phyloP scores from a whole-genome alignment of 2,888 invertebrate species.

The Drosophila mulleri region DNA sequence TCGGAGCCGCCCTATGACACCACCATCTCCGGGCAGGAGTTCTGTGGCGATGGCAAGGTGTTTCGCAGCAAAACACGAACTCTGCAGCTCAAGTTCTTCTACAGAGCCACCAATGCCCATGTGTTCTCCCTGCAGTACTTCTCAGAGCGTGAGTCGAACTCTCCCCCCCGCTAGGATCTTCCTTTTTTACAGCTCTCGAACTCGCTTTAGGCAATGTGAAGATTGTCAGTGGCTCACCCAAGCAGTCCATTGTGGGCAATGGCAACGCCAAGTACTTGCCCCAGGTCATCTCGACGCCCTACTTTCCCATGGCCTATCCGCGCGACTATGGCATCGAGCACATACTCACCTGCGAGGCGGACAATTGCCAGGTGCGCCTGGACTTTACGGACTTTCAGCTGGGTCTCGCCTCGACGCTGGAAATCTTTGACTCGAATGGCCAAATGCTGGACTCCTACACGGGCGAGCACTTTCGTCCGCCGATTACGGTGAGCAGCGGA shows the following conservation, averaged over 20 bases:
- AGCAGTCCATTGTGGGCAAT: slow-evolving; percentile 78
- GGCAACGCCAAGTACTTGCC: slow-evolving; percentile 83
- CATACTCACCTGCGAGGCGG: slow-evolving; percentile 87
- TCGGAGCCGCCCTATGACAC: slow-evolving; percentile 89
- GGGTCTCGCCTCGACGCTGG: slow-evolving; percentile 88
- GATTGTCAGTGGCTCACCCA: slow-evolving; percentile 86
- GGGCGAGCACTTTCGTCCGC: slow-evolving; percentile 89
- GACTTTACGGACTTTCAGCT: slow-evolving; percentile 90
- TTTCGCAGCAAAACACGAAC: slow-evolving; percentile 88
- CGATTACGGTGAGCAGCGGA: slow-evolving; percentile 88
- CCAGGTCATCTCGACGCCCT: slow-evolving; percentile 88
- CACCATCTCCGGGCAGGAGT: slow-evolving; percentile 87
- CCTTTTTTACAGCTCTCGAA: not conserved
- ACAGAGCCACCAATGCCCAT: slow-evolving; percentile 87
- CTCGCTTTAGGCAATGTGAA: slow-evolving; percentile 86
- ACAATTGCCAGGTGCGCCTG: slow-evolving; percentile 87
- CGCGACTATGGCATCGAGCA: slow-evolving; percentile 89
- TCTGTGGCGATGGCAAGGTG: slow-evolving; percentile 86
- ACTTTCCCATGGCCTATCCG: slow-evolving; percentile 89
- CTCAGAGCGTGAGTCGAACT: slow-evolving; percentile 86
- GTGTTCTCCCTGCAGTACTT: slow-evolving; percentile 88
- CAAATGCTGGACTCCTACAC: slow-evolving; percentile 88
- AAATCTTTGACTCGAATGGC: slow-evolving; percentile 90
- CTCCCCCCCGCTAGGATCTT: not conserved
- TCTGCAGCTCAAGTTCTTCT: slow-evolving; percentile 87